Evolutionary conservation across 2,797 vertebrate genomes (phyloP).

Genomic region (Mycteria americana): DNA sequence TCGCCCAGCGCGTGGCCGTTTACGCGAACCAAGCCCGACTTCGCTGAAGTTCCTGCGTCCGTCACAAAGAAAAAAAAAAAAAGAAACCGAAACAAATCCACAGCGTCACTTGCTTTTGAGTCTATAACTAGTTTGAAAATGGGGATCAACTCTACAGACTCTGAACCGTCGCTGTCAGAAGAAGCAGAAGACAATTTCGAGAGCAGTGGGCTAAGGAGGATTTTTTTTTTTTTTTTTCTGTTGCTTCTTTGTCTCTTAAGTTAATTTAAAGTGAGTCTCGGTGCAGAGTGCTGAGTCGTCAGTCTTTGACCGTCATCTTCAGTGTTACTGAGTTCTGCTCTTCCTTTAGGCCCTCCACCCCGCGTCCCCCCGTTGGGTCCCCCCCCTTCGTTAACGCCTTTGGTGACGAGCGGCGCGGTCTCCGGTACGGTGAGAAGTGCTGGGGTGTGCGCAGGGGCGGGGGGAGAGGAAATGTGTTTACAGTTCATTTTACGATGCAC

Average conservation of each 20-base stretch:
- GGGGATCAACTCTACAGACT: slow-evolving; percentile 34
- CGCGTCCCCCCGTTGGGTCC: background rate
- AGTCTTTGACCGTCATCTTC: slow-evolving; percentile 19
- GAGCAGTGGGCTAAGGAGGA: slow-evolving; percentile 27
- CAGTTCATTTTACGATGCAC: slow-evolving; percentile 43
- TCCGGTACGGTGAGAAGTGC: background rate
- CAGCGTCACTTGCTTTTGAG: slow-evolving; percentile 29
- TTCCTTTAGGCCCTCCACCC: background rate
- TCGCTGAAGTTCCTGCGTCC: slow-evolving; percentile 37
- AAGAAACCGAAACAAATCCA: background rate
- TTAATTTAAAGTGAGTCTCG: slow-evolving; percentile 70
- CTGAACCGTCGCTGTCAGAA: slow-evolving; percentile 3
- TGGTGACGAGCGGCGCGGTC: background rate
- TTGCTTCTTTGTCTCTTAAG: slow-evolving; percentile 63
- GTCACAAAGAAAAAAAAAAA: background rate
- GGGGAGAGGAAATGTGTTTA: background rate
- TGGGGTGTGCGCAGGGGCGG: background rate
- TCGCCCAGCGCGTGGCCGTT: background rate
- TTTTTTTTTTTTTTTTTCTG: background rate
- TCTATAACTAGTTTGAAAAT: background rate
- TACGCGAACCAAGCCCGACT: slow-evolving; percentile 48
- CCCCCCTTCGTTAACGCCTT: background rate
- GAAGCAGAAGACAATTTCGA: slow-evolving; percentile 13
- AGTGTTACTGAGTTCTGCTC: slow-evolving; percentile 55
- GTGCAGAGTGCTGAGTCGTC: slow-evolving; percentile 42